Evolutionary conservation across 2,797 vertebrate genomes (phyloP), one percentile per base, ranked within the genome.

Genomic region (Molossus molossus): DNA sequence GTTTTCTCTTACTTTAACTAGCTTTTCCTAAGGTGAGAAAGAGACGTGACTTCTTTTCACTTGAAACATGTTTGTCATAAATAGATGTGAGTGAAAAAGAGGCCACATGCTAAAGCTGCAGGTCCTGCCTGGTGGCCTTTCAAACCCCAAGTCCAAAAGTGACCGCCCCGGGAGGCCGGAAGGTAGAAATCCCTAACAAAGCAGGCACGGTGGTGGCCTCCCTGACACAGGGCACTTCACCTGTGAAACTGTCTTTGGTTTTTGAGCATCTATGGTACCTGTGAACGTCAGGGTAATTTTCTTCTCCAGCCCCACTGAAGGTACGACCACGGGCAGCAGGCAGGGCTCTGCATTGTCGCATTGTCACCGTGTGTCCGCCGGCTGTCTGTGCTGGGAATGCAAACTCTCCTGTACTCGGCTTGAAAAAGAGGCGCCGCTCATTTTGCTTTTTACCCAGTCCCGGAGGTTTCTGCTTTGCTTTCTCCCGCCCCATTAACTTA

Each of bases 21-120:
- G 6, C 10, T 77, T 77, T 86, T 91, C 27, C 65, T 70, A n/a
- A 89, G 90, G 9, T 69, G 40, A 80, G 75, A 88, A 95, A 91
- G 58, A 57, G 20, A 29, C 4, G 3, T 77, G 18, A 60, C 85
- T 90, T 84, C 65, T 90, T 83, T 91, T 65, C 37, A n/a, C 73
- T 65, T 76, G 79, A 73, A 80, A 81, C 4, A 20, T 33, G 23
- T 88, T 80, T 87, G 84, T 58, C 48, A 77, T 65, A 72, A 87
- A 48, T 13, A 60, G 21, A 69, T 17, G 13, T 23, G 45, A 62
- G 37, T 33, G 62, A 21, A 25, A 69, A 84, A 53, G 82, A 53
- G 82, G n/a, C 48, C 64, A 53, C 20, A 0, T 15, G 23, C 20
- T 50, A 5, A 23, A 53, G 29, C 48, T 33, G 20, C n/a, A 14